Percentiles rank a stretch among this genome's conserved stretches.
Evolutionary conservation across 2,113 vertebrate genomes (phyloP).

Genomic region (Peucedramus taeniatus): DNA sequence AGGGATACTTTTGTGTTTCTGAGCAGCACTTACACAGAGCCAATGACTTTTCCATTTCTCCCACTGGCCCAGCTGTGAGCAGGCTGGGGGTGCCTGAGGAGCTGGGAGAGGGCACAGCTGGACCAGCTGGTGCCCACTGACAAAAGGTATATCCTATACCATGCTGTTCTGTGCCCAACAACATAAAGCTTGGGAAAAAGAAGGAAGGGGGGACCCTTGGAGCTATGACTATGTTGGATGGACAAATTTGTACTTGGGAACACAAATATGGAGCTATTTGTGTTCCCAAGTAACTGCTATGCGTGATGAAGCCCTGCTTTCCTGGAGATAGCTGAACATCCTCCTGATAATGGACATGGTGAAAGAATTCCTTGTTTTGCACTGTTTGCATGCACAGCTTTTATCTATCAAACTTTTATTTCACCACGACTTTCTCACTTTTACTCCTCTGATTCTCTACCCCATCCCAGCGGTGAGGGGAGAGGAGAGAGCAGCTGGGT

Average conservation of each 20-base stretch:
- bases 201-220: not conserved
- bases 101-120: not conserved
- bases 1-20: not conserved
- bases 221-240: too few species aligned
- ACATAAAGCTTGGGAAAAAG: not conserved
- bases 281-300: not conserved
- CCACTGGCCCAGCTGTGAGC: not conserved
- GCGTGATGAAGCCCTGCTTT: rapidly evolving
- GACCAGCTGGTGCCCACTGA: not conserved
- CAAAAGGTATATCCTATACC: not conserved
- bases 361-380: not conserved
- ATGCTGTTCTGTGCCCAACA: too few species aligned
- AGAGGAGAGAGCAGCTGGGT: rapidly evolving
- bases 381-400: not conserved
- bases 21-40: not conserved
- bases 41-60: not conserved
- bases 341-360: too few species aligned
- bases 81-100: not conserved
- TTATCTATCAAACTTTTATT: not conserved
- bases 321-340: not conserved
- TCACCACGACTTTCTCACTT: not conserved
- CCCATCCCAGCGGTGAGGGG: rapidly evolving
- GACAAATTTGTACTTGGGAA: too few species aligned
- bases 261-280: too few species aligned
- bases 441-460: not conserved